These are phyloP conservation scores for Palythoa grandis DNA, from an alignment of 92 coral and sea anemone species.

Conservation along the genomic window DNA sequence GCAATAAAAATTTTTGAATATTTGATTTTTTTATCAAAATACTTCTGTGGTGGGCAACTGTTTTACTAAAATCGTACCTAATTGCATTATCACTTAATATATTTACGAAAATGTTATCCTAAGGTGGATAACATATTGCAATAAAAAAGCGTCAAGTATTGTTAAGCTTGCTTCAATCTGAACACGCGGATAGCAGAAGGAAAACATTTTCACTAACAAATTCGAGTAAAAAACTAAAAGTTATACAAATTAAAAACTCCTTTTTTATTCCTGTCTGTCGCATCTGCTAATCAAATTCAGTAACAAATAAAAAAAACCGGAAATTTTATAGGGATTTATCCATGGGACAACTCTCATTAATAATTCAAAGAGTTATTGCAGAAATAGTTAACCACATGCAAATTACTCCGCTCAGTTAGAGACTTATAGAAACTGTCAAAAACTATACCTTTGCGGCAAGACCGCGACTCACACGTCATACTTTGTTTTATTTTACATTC, in stretches of 20 bases:
- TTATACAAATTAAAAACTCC: no score
- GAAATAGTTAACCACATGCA: conserved; percentile 27
- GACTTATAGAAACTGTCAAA: neutral
- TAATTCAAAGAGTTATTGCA: conserved; percentile 10
- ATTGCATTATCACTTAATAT: neutral
- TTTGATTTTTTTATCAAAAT: neutral
- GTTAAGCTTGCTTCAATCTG: neutral
- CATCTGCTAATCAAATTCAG: neutral
- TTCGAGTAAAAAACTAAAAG: no score
- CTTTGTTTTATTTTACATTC: neutral
- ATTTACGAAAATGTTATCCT: neutral
- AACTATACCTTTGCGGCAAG: neutral
- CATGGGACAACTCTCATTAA: conserved; percentile 18
- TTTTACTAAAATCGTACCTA: neutral
- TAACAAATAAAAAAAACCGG: neutral
- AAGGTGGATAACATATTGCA: neutral
- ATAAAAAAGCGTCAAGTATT: neutral
- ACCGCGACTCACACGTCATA: neutral
- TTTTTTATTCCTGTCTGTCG: no score
- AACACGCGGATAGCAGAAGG: no score
- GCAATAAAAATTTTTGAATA: conserved; percentile 9
- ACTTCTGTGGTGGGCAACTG: neutral
- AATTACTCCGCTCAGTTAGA: conserved; percentile 8
- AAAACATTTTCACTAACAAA: no score
- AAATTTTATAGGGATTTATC: conserved; percentile 4